Conservation (phyloP, 2,797 vertebrate genomes). For the Acipenser oxyrinchus region DNA sequence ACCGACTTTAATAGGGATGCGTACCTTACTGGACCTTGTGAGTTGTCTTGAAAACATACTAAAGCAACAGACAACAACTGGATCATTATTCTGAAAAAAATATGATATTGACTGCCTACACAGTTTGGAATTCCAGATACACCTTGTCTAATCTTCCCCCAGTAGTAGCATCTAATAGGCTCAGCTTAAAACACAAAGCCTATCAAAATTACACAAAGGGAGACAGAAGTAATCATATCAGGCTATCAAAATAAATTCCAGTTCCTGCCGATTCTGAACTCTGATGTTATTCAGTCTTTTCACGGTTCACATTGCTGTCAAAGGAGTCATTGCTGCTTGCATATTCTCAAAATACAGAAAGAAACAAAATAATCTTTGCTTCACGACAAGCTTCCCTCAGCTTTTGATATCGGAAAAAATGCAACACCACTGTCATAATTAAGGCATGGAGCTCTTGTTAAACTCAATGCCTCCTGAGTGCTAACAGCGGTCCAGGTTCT, state of each 20-base stretch:
- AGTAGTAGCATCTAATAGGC: not conserved
- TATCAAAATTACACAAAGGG: slow-evolving; percentile 14
- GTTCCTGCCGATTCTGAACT: slow-evolving; percentile 6
- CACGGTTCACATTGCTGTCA: slow-evolving; percentile 20
- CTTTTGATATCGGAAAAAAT: too few species aligned
- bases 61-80: not conserved
- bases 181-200: slow-evolving; percentile 12
- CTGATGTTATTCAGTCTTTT: slow-evolving; percentile 18
- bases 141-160: not conserved
- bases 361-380: too few species aligned
- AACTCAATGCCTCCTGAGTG: too few species aligned
- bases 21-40: too few species aligned
- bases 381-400: too few species aligned
- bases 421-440: too few species aligned
- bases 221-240: slow-evolving; percentile 29
- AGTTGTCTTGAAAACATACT: not conserved
- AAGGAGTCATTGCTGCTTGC: not conserved
- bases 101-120: not conserved
- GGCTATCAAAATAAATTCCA: slow-evolving; percentile 13
- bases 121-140: not conserved
- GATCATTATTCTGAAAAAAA: slow-evolving; percentile 3
- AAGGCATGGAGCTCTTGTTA: too few species aligned
- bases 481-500: too few species aligned
- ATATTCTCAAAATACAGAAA: too few species aligned
- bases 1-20: too few species aligned